Evolutionary conservation across 2,888 invertebrate genomes (phyloP).

Genomic region (Pollenia amentaria): DNA sequence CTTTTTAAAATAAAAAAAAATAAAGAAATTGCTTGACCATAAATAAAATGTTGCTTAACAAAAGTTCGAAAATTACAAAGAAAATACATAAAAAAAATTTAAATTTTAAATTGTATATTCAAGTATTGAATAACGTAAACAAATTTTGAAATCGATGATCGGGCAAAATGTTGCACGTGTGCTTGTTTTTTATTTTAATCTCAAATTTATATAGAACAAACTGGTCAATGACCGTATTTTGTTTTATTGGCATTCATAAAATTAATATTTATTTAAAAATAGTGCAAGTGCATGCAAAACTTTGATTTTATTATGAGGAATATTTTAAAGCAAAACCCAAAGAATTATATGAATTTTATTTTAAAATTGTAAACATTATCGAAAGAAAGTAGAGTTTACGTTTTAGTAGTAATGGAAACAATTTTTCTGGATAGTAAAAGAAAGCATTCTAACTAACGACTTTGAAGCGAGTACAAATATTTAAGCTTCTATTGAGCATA

Average conservation of each 20-base stretch:
- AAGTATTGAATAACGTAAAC: conserved; percentile 8
- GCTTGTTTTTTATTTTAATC: neutral
- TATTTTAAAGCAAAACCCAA: too few relatives aligned
- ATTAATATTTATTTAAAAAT: neutral
- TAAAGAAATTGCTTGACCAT: too few relatives aligned
- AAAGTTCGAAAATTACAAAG: conserved; percentile 16
- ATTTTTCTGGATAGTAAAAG: neutral
- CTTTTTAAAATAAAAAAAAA: too few relatives aligned
- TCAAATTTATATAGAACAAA: neutral
- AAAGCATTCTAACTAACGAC: neutral
- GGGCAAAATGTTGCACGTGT: conserved; percentile 12
- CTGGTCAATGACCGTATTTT: conserved; percentile 44
- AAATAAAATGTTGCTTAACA: neutral
- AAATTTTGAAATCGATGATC: neutral
- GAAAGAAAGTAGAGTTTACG: neutral
- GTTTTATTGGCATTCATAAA: conserved; percentile 46
- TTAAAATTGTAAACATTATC: neutral
- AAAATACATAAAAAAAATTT: neutral
- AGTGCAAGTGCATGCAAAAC: conserved; percentile 4
- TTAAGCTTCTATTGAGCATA: conserved; percentile 78
- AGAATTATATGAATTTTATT: neutral
- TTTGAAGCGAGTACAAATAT: conserved; percentile 79
- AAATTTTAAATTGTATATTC: neutral
- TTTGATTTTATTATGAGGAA: neutral
- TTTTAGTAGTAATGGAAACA: neutral